phyloP scores from a whole-genome alignment of 2,888 invertebrate species.

The Lingula anatina region DNA sequence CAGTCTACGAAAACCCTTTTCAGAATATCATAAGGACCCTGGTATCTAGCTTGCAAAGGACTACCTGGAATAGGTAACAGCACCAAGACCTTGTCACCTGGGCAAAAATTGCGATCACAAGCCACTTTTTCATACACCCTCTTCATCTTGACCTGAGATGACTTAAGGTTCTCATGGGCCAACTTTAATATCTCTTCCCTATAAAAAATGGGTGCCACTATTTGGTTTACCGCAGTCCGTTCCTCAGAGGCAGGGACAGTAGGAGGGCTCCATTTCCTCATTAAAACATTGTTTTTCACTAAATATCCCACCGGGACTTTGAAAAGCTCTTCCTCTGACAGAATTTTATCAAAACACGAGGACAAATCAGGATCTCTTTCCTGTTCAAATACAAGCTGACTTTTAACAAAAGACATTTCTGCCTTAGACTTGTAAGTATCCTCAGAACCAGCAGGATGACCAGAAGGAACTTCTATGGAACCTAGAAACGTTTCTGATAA shows the following conservation, averaged over 20 bases:
- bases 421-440: no score
- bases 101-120: background rate
- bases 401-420: background rate
- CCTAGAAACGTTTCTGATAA: background rate
- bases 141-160: background rate
- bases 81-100: background rate
- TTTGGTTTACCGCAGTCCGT: slow-evolving; percentile 4
- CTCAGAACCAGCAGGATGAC: no score
- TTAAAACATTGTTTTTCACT: slow-evolving; percentile 1
- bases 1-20: no score
- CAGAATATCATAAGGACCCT: background rate
- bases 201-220: slow-evolving; percentile 5
- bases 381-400: background rate
- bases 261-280: slow-evolving; percentile 5
- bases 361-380: background rate
- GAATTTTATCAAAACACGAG: background rate
- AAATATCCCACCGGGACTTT: slow-evolving; percentile 2
- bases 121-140: background rate
- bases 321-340: background rate
- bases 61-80: background rate
- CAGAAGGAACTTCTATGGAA: no score
- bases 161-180: background rate
- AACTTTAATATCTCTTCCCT: slow-evolving; percentile 6
- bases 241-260: slow-evolving; percentile 3
- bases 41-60: background rate